A percentile compares a stretch with the other conserved stretches of the same genome.
Evolutionary conservation across 2,113 vertebrate species (phyloP).

Genomic region (Mormyrus lacerda): DNA sequence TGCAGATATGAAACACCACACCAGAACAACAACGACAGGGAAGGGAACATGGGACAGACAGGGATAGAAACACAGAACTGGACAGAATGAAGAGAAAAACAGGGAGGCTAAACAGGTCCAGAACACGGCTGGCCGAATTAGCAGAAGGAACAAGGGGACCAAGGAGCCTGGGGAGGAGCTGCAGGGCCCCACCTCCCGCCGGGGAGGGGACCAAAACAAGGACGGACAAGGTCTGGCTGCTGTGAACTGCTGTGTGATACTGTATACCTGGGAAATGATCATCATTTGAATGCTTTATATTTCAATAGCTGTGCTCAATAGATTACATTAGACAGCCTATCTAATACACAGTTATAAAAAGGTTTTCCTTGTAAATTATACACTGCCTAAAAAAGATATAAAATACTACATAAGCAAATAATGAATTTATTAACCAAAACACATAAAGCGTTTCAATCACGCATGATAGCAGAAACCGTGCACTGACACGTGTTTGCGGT

Average conservation of each 20-base stretch:
- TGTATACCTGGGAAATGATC: neutral
- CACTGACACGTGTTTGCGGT: neutral
- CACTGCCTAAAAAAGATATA: neutral
- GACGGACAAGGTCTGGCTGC: neutral
- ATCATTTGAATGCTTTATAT: neutral
- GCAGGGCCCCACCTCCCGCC: neutral
- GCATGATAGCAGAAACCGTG: neutral
- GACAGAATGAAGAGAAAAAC: neutral
- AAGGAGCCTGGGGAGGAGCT: neutral
- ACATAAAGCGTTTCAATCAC: neutral
- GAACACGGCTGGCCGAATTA: neutral
- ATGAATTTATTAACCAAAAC: neutral
- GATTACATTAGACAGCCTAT: neutral
- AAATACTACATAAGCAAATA: neutral
- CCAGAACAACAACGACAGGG: neutral
- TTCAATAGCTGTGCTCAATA: neutral
- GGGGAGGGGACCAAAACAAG: neutral
- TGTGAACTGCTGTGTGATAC: neutral
- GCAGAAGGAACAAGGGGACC: neutral
- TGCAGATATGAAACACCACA: neutral
- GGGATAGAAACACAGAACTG: neutral
- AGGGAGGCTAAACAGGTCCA: neutral
- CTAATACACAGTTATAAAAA: neutral
- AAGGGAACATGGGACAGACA: neutral
- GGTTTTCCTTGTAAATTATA: neutral